Percentiles rank a stretch among this genome's conserved stretches.
These are phyloP conservation scores for Karalla daura DNA, from an alignment of 2,797 vertebrate species.

Conservation along the genomic window DNA sequence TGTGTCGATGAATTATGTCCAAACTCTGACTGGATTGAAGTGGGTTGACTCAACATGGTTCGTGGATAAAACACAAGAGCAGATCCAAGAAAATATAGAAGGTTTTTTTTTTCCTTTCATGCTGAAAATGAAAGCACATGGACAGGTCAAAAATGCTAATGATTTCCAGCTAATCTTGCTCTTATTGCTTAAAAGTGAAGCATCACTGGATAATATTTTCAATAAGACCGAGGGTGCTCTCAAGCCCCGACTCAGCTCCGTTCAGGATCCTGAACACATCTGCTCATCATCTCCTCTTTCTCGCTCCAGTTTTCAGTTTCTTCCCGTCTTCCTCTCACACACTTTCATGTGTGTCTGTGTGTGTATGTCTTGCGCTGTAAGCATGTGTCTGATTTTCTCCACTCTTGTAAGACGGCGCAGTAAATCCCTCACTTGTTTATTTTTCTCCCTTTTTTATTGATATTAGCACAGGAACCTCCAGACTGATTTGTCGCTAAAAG, in stretches of 20 bases:
- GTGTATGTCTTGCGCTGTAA: constrained; percentile 24
- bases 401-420: constrained; percentile 67
- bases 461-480: constrained; percentile 92
- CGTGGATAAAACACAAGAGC: too few species aligned
- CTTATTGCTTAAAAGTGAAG: background rate
- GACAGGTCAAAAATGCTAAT: constrained; percentile 10
- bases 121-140: background rate
- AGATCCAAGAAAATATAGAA: too few species aligned
- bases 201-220: background rate
- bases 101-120: background rate
- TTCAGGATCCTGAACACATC: constrained; percentile 3
- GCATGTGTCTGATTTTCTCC: constrained; percentile 64
- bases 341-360: constrained; percentile 12
- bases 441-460: constrained; percentile 91
- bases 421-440: constrained; percentile 94
- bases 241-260: too few species aligned
- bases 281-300: constrained; percentile 29
- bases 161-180: background rate
- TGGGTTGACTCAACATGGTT: too few species aligned
- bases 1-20: too few species aligned
- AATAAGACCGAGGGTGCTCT: background rate
- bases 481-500: constrained; percentile 98
- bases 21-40: too few species aligned
- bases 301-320: constrained; percentile 41
- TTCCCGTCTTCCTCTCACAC: background rate